These are phyloP conservation scores for Myotis vivesi DNA, from an alignment of 2,797 vertebrate species.

Conservation along the genomic window DNA sequence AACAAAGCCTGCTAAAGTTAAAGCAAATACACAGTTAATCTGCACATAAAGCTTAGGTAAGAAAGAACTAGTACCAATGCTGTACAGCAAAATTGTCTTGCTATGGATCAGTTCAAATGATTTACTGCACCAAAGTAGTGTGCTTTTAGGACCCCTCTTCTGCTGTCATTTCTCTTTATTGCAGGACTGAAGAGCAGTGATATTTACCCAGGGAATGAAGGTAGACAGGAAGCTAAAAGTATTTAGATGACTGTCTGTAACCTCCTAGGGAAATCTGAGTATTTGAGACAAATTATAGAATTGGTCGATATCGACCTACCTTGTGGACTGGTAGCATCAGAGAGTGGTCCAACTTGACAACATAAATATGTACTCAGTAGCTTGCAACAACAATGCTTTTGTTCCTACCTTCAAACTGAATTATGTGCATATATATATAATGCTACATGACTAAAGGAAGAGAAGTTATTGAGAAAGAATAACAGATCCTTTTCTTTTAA, in stretches of 20 bases:
- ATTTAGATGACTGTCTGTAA: background rate
- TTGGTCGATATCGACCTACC: background rate
- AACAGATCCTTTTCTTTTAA: conserved; percentile 2
- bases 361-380: conserved; percentile 1
- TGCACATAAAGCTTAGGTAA: conserved; percentile 20
- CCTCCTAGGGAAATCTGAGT: conserved; percentile 21
- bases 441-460: conserved; percentile 26
- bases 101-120: conserved; percentile 28
- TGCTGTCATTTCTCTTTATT: conserved; percentile 42
- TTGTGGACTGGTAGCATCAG: conserved; percentile 28
- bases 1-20: conserved; percentile 40
- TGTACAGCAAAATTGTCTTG: conserved; percentile 36
- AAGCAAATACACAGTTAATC: conserved; percentile 49
- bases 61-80: conserved; percentile 43
- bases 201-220: conserved; percentile 20
- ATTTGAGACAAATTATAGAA: conserved; percentile 47
- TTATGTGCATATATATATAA: background rate
- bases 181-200: background rate
- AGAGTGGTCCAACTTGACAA: conserved; percentile 22
- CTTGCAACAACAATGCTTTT: conserved; percentile 8
- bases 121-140: background rate
- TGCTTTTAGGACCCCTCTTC: conserved; percentile 6
- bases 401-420: conserved; percentile 32
- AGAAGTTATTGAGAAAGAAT: background rate
- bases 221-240: conserved; percentile 29